Conservation (phyloP, 2,888 invertebrate species). For the Agrilus cyanescens region DNA sequence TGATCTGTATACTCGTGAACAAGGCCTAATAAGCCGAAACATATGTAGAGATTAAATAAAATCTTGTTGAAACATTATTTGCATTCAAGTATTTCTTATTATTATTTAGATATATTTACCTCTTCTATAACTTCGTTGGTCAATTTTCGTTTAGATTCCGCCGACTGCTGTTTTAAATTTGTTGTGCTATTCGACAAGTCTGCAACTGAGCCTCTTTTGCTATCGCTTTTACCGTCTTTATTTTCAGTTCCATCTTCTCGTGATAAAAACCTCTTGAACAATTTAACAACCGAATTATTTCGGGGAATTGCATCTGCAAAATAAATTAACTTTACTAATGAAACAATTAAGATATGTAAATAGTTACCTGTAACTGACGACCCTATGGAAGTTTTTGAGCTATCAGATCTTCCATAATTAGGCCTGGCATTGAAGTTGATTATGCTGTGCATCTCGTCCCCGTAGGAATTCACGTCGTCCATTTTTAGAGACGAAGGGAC, state of each 20-base stretch:
- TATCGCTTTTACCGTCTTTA: conserved; percentile 14
- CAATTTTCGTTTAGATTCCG: conserved; percentile 8
- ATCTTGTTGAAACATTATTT: too few relatives aligned
- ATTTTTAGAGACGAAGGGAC: conserved; percentile 59
- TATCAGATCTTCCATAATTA: conserved; percentile 13
- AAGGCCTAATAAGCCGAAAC: too few relatives aligned
- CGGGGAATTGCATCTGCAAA: conserved; percentile 50
- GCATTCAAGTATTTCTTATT: too few relatives aligned
- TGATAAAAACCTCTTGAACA: conserved; percentile 64
- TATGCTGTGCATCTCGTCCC: conserved; percentile 26
- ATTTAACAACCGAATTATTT: conserved; percentile 66
- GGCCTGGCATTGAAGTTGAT: conserved; percentile 32
- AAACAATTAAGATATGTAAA: background rate
- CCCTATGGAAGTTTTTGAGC: conserved; percentile 17
- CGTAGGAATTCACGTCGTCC: conserved; percentile 39
- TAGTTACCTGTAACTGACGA: conserved; percentile 17
- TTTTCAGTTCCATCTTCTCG: conserved; percentile 51
- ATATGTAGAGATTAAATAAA: too few relatives aligned
- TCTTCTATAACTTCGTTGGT: conserved; percentile 64
- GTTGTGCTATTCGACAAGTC: conserved; percentile 31
- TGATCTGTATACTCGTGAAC: too few relatives aligned
- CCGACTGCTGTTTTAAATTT: conserved; percentile 21
- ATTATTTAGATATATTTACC: conserved; percentile 36
- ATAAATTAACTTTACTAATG: background rate
- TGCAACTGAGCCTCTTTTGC: conserved; percentile 14